Base-by-base conservation (phyloP, 1,140 invertebrate genomes). In the Procambarus virginalis region DNA sequence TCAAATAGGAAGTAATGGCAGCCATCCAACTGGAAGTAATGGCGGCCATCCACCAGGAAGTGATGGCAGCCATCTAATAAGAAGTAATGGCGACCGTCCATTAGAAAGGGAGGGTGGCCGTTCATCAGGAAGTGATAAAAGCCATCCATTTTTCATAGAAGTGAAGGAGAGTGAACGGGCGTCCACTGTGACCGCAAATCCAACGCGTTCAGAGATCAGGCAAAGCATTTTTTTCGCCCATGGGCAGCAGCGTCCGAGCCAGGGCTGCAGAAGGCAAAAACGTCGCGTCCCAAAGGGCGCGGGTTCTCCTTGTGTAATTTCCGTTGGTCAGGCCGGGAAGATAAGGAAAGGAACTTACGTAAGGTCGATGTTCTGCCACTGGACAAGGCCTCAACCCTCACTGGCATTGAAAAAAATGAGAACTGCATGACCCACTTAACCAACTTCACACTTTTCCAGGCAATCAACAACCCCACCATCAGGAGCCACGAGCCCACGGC, bases 251-350 rank as follows among this genome's bases (percentile, higher is more conserved):
- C 58, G n/a, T 34, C 60, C 10, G 76, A 34, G 34, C 55, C 70
- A 4, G 49, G 17, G 5, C 46, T 10, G 34, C 5, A 68, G 17
- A 79, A 70, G 58, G 55, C 34, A 49, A 70, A 45, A 34, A n/a
- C 9, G 6, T 3, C 5, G 2, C 3, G 2, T 0, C 20, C 68
- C 46, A 55, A 17, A 14, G 17, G 76, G 55, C 14, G n/a, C 60
- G 76, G 76, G 22, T 68, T 76, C 46, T 80, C 77, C n/a, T 34
- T 79, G 55, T 68, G 60, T n/a, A 34, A n/a, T 17, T 64, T 80
- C 58, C n/a, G 10, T n/a, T 12, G 76, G 34, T 46, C 22, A 17
- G 46, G 20, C 17, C 58, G 17, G 6, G n/a, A 80, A 9, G 76
- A 45, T 2, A 48, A 20, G 34, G 70, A 68, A 49, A 34, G 34